phyloP scores from a whole-genome alignment of 2,797 vertebrate species.

The Yasuhikotakia modesta region DNA sequence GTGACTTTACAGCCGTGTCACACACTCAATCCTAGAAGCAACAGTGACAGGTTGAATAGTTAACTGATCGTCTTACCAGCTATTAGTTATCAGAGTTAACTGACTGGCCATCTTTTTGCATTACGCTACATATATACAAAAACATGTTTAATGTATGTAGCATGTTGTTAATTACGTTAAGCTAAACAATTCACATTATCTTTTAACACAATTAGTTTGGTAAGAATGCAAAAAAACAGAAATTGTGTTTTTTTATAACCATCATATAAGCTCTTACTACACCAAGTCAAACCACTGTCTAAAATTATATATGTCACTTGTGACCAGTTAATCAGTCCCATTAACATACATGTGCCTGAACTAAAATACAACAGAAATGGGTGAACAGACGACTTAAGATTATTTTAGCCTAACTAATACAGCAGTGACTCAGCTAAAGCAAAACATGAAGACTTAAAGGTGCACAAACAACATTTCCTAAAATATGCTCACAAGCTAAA shows the following conservation, averaged over 20 bases:
- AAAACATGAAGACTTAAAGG: not conserved
- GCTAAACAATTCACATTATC: no score
- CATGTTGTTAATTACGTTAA: no score
- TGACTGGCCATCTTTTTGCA: slow-evolving; percentile 1
- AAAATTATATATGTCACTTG: no score
- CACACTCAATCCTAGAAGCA: slow-evolving; percentile 3
- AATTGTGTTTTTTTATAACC: no score
- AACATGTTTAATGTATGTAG: not conserved
- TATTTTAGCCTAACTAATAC: not conserved
- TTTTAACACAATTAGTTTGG: no score
- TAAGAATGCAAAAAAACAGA: no score
- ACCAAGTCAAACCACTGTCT: no score
- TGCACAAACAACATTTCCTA: not conserved
- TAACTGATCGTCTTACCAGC: slow-evolving; percentile 26
- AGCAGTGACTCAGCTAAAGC: not conserved
- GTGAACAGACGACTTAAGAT: not conserved
- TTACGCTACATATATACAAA: slow-evolving; percentile 7
- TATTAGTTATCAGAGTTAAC: no score
- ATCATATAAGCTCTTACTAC: no score
- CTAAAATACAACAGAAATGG: not conserved
- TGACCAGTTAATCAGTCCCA: no score
- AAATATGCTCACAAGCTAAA: slow-evolving; percentile 13
- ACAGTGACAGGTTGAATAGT: not conserved
- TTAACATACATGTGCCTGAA: not conserved
- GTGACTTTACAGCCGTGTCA: slow-evolving; percentile 17